Conservation (phyloP, 2,888 invertebrate genomes). For the Nephrotoma guestfalica region DNA sequence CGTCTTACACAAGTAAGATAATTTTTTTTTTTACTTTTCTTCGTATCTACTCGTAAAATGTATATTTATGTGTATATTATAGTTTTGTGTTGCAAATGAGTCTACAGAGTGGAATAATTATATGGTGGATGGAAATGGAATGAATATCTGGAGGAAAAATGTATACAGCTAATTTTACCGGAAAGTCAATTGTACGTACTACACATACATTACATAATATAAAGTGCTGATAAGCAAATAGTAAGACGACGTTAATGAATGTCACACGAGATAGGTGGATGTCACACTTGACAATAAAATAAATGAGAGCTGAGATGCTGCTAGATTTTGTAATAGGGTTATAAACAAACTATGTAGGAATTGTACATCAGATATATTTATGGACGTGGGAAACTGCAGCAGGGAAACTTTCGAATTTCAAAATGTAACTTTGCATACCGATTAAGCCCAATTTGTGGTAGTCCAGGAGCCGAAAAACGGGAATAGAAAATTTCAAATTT, state of each 20-base stretch:
- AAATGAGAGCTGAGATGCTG: neutral
- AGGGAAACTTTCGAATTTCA: no score
- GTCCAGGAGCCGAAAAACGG: no score
- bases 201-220: neutral
- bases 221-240: neutral
- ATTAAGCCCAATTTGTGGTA: no score
- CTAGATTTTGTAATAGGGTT: neutral
- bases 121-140: neutral
- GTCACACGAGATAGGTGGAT: neutral
- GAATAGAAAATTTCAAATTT: no score
- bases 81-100: neutral
- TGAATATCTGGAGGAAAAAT: neutral
- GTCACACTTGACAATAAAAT: neutral
- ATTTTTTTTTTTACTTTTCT: neutral
- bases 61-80: neutral
- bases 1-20: neutral
- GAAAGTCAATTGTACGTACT: neutral
- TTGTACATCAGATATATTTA: no score
- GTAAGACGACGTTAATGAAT: neutral
- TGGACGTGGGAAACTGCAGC: no score
- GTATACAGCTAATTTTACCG: neutral
- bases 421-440: no score
- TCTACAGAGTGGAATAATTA: neutral
- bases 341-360: no score
- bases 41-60: no score